phyloP scores from a whole-genome alignment of 92 coral and sea anemone genomes.

The Phenganax stokvisi region DNA sequence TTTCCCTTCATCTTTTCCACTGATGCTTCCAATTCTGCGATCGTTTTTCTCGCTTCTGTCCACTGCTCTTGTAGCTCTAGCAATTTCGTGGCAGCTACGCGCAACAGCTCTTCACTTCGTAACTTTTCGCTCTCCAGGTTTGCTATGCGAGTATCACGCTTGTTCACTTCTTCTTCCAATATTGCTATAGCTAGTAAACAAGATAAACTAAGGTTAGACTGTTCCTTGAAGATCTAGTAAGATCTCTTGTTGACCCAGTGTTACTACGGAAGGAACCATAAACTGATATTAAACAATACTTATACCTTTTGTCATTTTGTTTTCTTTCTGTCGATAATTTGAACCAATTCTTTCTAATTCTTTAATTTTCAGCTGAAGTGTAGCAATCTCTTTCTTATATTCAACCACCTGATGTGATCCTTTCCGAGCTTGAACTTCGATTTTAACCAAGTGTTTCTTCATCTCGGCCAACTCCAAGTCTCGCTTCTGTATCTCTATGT shows the following conservation, averaged over 20 bases:
- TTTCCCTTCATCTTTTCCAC: constrained; percentile 45
- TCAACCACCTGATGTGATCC: constrained; percentile 55
- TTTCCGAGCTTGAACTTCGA: constrained; percentile 34
- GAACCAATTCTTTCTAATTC: constrained; percentile 58
- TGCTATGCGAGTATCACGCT: constrained; percentile 43
- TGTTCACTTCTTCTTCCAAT: constrained; percentile 50
- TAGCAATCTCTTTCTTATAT: constrained; percentile 53
- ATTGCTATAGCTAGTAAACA: neutral
- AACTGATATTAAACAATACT: no score
- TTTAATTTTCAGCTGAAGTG: constrained; percentile 46
- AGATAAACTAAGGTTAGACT: no score
- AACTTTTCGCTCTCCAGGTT: neutral
- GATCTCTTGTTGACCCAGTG: no score
- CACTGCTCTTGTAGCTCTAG: constrained; percentile 51
- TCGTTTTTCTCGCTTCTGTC: constrained; percentile 54
- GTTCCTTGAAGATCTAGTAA: no score
- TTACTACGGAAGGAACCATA: no score
- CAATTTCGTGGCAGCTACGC: constrained; percentile 4
- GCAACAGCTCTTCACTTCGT: constrained; percentile 3
- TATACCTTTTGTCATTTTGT: constrained; percentile 54
- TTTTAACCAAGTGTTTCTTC: constrained; percentile 34
- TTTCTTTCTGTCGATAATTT: constrained; percentile 59
- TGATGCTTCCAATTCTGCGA: constrained; percentile 56
- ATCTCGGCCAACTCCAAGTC: constrained; percentile 30
- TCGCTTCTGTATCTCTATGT: constrained; percentile 35